A percentile compares a stretch with the other conserved stretches of the same genome.
Evolutionary conservation across 30 jellyfish, hydroid and myxozoan genomes (phyloP).

Genomic region (Chrysaora quinquecirrha): DNA sequence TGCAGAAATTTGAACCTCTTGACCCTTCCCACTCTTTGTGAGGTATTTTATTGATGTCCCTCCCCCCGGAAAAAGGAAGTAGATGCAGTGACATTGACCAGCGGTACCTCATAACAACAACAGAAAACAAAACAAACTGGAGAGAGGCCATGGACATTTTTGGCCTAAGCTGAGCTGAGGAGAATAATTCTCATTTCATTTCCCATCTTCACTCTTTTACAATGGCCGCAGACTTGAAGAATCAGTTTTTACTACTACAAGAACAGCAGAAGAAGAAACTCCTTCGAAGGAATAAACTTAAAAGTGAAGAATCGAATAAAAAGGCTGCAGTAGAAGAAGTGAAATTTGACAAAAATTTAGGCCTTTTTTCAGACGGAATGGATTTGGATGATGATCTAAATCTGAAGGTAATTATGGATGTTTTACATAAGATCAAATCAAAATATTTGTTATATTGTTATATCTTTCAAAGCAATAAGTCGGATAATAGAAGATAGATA

Average conservation of each 20-base stretch:
- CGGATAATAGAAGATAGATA: too few relatives aligned
- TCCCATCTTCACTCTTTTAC: not conserved
- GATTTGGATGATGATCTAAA: conserved; percentile 40
- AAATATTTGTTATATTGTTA: too few relatives aligned
- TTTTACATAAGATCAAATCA: too few relatives aligned
- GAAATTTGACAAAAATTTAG: conserved; percentile 3
- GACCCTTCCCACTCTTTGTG: too few relatives aligned
- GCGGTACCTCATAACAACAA: not conserved
- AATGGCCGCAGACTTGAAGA: conserved; percentile 61
- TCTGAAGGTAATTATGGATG: conserved; percentile 7
- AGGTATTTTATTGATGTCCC: too few relatives aligned
- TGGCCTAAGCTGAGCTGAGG: not conserved
- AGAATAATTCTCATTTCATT: not conserved
- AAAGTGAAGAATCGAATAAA: not conserved
- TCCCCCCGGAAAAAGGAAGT: too few relatives aligned
- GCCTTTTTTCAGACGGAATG: not conserved
- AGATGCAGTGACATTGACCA: not conserved
- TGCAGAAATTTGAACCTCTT: too few relatives aligned
- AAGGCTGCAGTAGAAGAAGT: not conserved
- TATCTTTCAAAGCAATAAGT: too few relatives aligned
- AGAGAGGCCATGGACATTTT: not conserved
- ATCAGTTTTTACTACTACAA: conserved; percentile 53
- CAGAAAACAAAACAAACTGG: not conserved
- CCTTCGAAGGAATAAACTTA: conserved; percentile 23
- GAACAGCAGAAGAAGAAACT: conserved; percentile 66